phyloP scores from a whole-genome alignment of 37 sponge, comb jelly and placozoan genomes.

The Petrosia ficiformis region DNA sequence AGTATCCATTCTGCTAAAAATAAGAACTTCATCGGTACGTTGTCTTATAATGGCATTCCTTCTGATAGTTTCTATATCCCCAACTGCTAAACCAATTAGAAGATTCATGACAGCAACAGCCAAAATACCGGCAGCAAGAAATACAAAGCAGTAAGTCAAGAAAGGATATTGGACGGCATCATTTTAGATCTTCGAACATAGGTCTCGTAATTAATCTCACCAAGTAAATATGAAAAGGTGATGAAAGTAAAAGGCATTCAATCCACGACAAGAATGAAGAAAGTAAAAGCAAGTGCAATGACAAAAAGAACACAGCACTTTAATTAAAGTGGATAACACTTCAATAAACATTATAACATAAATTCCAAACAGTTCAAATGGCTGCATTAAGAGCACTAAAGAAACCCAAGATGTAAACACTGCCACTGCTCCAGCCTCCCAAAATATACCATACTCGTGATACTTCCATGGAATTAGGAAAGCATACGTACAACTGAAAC shows the following conservation, averaged over 20 bases:
- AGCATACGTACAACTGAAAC: slow-evolving; percentile 37
- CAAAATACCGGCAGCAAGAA: slow-evolving; percentile 27
- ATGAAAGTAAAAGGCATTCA: slow-evolving; percentile 21
- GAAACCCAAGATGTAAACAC: slow-evolving; percentile 76
- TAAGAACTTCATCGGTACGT: slow-evolving; percentile 15
- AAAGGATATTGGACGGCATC: slow-evolving; percentile 19
- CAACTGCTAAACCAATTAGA: slow-evolving; percentile 72
- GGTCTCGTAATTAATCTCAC: slow-evolving; percentile 32
- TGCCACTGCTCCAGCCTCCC: slow-evolving; percentile 75
- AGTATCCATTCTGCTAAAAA: slow-evolving; percentile 32
- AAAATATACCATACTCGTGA: slow-evolving; percentile 13
- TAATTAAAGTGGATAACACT: slow-evolving; percentile 56
- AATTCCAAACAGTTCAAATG: slow-evolving; percentile 76
- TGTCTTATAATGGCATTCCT: slow-evolving; percentile 52
- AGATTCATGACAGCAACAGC: slow-evolving; percentile 49
- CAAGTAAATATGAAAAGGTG: slow-evolving; percentile 29
- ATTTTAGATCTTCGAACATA: slow-evolving; percentile 15
- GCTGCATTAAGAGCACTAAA: slow-evolving; percentile 56
- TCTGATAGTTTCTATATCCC: slow-evolving; percentile 49
- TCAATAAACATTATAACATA: slow-evolving; percentile 84
- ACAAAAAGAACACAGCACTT: slow-evolving; percentile 58
- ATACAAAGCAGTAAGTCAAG: slow-evolving; percentile 27
- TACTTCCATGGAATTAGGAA: slow-evolving; percentile 36
- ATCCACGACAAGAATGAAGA: slow-evolving; percentile 64
- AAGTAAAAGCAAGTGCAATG: slow-evolving; percentile 63